Evolutionary conservation across 2,888 invertebrate genomes (phyloP), one percentile per base, ranked within the genome.

Genomic region (Campaea margaritaria): DNA sequence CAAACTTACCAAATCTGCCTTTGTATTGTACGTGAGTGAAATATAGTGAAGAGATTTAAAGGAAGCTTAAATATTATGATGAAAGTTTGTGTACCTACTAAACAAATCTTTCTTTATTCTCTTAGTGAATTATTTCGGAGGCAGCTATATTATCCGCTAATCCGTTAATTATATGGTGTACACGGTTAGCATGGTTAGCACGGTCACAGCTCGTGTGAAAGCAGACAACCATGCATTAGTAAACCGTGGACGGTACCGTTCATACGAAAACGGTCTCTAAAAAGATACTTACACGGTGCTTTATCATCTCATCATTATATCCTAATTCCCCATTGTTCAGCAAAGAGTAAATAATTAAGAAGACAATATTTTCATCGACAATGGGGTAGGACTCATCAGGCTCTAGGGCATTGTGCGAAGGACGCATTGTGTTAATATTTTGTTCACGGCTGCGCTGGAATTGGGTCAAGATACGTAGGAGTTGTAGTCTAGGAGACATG

Each of bases 1-100:
- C 21, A 14, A 58, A 63, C 58, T 65, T 65, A 50, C 41, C 45
- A 34, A 56, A 62, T 62, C 63, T 58, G 28, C 44, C 52, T 56
- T 57, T 57, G 49, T 56, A 53, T 39, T 39, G 49, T 50, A 62
- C 65, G 67, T 64, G 67, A 61, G 54, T 38, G 27, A 59, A 63
- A 64, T 63, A 38, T 52, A 41, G 56, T 43, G 41, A 21, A 12
- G 13, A 39, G 12, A 44, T 38, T 43, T 27, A 36, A 44, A 49
- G 28, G 10, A 39, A 39, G 27, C 38, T 56, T 48, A 44, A 49
- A 34, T 27, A 16, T 13, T 31, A 14, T 15, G n/a, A 47, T n/a
- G 36, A 36, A 48, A 55, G 43, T 55, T n/a, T n/a, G n/a, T n/a
- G n/a, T n/a, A n/a, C n/a, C n/a, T n/a, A n/a, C n/a, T n/a, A n/a